Evolutionary conservation across 2,888 invertebrate genomes (phyloP).

Genomic region (Scaptomyza polygonia): DNA sequence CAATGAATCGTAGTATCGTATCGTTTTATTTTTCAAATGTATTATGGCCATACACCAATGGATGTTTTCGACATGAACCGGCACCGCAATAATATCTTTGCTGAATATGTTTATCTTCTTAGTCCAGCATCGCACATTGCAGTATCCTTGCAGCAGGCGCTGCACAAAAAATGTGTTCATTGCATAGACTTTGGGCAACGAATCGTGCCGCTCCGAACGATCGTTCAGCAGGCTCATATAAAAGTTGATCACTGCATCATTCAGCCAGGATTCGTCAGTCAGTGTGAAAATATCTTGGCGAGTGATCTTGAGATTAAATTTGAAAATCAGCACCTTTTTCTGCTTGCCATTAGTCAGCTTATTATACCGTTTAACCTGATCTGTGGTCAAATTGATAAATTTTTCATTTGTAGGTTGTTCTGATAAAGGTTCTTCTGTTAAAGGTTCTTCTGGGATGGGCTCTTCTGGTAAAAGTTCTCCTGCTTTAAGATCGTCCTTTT

Average conservation of each 20-base stretch:
- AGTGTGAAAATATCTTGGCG: conserved; percentile 91
- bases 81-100: conserved; percentile 93
- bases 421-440: neutral
- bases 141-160: conserved; percentile 90
- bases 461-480: too few relatives aligned
- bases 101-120: conserved; percentile 92
- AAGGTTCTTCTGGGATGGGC: neutral
- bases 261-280: conserved; percentile 94
- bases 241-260: conserved; percentile 98
- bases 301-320: neutral
- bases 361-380: neutral
- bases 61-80: conserved; percentile 95
- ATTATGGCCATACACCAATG: conserved; percentile 98
- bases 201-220: conserved; percentile 87
- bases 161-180: conserved; percentile 98
- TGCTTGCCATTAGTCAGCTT: neutral
- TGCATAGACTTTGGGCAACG: conserved; percentile 91
- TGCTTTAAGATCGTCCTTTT: too few relatives aligned
- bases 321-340: neutral
- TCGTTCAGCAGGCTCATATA: conserved; percentile 97
- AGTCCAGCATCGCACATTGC: conserved; percentile 95
- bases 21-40: conserved; percentile 89
- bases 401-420: neutral
- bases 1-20: conserved; percentile 97
- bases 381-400: neutral